phyloP scores from a whole-genome alignment of 2,888 invertebrate species.

The Rhagonycha lutea region DNA sequence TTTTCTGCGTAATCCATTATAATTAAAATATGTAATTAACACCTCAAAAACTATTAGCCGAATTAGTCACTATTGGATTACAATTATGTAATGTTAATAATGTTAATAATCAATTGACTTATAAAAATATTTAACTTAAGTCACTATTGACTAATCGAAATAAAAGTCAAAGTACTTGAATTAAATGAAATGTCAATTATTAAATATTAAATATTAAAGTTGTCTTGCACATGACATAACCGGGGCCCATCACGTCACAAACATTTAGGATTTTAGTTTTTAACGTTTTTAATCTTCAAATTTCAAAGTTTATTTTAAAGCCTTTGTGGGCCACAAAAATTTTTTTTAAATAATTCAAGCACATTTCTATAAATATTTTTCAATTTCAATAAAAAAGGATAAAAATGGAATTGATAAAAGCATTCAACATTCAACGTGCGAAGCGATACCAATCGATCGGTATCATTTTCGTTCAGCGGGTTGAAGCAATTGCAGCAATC shows the following conservation, averaged over 20 bases:
- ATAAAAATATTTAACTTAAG: background rate
- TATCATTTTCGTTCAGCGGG: background rate
- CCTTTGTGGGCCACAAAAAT: background rate
- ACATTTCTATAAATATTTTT: background rate
- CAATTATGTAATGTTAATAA: too few species aligned
- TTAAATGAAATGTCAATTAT: background rate
- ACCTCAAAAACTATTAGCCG: too few species aligned
- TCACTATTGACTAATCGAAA: background rate
- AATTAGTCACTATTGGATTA: too few species aligned
- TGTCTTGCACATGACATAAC: background rate
- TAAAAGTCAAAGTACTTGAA: background rate
- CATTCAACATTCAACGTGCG: background rate
- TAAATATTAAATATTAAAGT: background rate
- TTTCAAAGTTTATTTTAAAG: background rate
- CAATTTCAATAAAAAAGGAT: background rate
- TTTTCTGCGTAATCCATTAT: too few species aligned
- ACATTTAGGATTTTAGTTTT: background rate
- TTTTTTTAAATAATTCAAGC: background rate
- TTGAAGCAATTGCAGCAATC: background rate
- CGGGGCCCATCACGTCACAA: background rate
- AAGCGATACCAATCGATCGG: background rate
- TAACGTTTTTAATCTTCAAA: background rate
- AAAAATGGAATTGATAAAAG: background rate
- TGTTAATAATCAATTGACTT: background rate
- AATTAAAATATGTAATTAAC: too few species aligned